Evolutionary conservation across 2,797 vertebrate genomes (phyloP).

Genomic region (Pteronotus mesoamericanus): DNA sequence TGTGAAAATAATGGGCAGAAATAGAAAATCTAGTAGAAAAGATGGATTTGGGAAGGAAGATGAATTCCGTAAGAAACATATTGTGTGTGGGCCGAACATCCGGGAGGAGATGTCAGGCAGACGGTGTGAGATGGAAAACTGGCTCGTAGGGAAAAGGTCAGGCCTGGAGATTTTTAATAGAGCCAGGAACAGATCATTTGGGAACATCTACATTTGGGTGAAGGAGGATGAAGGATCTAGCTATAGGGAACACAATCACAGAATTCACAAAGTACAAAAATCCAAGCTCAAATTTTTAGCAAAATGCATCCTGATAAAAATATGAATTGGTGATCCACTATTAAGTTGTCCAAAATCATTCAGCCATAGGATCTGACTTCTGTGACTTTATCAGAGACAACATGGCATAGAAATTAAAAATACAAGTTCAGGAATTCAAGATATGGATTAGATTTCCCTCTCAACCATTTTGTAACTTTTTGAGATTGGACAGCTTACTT

Average conservation of each 20-base stretch:
- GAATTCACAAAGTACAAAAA: background rate
- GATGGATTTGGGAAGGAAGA: background rate
- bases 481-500: background rate
- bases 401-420: background rate
- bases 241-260: background rate
- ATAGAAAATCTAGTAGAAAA: slow-evolving; percentile 26
- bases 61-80: slow-evolving; percentile 40
- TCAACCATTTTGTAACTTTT: background rate
- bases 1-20: slow-evolving; percentile 12
- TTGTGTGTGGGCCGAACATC: slow-evolving; percentile 47
- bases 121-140: slow-evolving; percentile 30
- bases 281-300: background rate
- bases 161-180: background rate
- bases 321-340: background rate
- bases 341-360: background rate
- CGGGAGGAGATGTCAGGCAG: slow-evolving; percentile 17
- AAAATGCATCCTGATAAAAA: background rate
- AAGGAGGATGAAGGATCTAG: background rate
- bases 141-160: slow-evolving; percentile 10
- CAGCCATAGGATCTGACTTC: background rate
- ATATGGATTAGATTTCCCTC: background rate
- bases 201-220: background rate
- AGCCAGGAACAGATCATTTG: slow-evolving; percentile 37
- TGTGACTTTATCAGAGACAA: background rate
- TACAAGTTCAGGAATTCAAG: background rate